Conservation (phyloP, 2,888 invertebrate species). For the Eupithecia abbreviata region DNA sequence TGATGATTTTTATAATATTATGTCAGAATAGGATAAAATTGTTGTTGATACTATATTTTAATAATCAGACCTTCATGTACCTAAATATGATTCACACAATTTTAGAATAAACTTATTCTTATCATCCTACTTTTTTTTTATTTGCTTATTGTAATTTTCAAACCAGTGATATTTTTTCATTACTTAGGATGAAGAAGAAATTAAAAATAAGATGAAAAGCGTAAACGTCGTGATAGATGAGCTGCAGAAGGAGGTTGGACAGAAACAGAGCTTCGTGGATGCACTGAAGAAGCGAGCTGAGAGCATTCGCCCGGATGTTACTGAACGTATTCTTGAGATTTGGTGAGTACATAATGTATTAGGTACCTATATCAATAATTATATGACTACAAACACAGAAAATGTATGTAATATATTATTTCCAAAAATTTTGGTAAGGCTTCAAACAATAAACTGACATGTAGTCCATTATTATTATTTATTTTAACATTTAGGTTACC, state of each 20-base stretch:
- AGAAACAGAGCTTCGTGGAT: constrained; percentile 51
- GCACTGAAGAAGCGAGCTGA: constrained; percentile 52
- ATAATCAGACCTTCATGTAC: too few species aligned
- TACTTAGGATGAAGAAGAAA: constrained; percentile 60
- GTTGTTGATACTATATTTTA: too few species aligned
- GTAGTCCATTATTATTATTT: not conserved
- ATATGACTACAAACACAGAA: not conserved
- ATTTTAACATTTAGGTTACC: too few species aligned
- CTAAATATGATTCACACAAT: too few species aligned
- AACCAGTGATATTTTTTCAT: not conserved
- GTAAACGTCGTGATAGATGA: constrained; percentile 47
- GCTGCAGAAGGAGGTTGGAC: constrained; percentile 49
- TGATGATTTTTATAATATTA: not conserved
- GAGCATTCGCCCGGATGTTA: constrained; percentile 50
- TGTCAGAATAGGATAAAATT: too few species aligned
- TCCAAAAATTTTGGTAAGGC: not conserved
- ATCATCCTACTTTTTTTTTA: not conserved
- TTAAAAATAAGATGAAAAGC: constrained; percentile 54
- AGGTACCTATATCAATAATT: not conserved
- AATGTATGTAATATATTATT: not conserved
- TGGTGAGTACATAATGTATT: constrained; percentile 51
- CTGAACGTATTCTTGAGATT: constrained; percentile 57
- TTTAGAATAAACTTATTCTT: not conserved
- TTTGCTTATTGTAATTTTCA: not conserved
- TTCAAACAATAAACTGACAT: not conserved